Conservation (phyloP, 2,113 vertebrate species). For the Clupea harengus region DNA sequence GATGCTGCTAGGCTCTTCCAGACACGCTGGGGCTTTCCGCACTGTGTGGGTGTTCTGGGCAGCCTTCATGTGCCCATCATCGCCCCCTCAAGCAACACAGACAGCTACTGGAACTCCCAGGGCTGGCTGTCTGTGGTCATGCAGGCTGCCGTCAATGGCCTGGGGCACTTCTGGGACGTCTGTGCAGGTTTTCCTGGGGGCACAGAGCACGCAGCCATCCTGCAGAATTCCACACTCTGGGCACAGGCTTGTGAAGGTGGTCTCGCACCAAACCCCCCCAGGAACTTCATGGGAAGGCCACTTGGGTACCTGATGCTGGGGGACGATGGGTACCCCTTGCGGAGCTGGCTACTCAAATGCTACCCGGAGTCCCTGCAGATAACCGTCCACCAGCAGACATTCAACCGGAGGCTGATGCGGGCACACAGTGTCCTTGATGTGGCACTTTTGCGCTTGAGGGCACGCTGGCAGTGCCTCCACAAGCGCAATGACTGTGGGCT, state of each 20-base stretch:
- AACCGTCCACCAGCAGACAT: conserved; percentile 50
- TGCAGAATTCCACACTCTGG: conserved; percentile 75
- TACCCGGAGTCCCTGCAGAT: conserved; percentile 53
- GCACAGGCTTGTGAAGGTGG: conserved; percentile 68
- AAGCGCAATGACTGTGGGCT: conserved; percentile 72
- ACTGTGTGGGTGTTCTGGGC: conserved; percentile 69
- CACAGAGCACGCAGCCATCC: conserved; percentile 68
- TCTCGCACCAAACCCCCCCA: conserved; percentile 53
- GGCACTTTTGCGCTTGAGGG: conserved; percentile 65
- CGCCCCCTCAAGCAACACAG: conserved; percentile 66
- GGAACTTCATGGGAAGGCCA: conserved; percentile 63
- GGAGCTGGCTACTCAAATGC: conserved; percentile 71
- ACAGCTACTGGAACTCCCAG: conserved; percentile 70
- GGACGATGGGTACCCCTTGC: conserved; percentile 69
- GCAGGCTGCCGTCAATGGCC: conserved; percentile 68
- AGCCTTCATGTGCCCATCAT: conserved; percentile 76
- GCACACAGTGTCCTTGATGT: conserved; percentile 51
- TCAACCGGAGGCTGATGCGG: conserved; percentile 58
- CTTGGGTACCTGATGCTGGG: conserved; percentile 69
- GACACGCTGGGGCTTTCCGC: conserved; percentile 69
- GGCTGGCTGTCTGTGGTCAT: conserved; percentile 73
- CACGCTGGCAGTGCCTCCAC: conserved; percentile 70
- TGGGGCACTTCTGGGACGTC: conserved; percentile 74
- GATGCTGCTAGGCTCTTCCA: conserved; percentile 62
- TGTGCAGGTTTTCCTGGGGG: conserved; percentile 75